Evolutionary conservation across 2,113 vertebrate genomes (phyloP), one percentile per base, ranked within the genome.

Genomic region (Brevimyrus niger): DNA sequence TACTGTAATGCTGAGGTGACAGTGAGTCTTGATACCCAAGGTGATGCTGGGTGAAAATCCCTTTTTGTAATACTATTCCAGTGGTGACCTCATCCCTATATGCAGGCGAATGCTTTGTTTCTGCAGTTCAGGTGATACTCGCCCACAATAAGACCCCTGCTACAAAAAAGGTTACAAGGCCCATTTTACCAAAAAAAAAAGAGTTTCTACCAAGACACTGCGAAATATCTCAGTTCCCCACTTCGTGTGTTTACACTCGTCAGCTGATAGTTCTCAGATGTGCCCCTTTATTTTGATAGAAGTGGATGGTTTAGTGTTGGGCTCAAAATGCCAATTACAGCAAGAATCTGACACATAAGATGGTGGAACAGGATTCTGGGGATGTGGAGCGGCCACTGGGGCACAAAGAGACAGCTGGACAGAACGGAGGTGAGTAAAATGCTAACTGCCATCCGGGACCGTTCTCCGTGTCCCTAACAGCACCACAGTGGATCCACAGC

Each of bases 11-110:
- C 21, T 48, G 21, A 2, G 17, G 38, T 84, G 19, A 47, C 7
- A 47, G 0, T 38, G 27, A 46, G 8, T 85, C 92, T 92, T 93
- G 90, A 50, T 92, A 88, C 89, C 92, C 92, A 94, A 95, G 92
- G 91, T 53, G 86, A 93, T 91, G 89, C 90, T 93, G 90, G 82
- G 89, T 94, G 94, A 95, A 95, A 19, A 87, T 53, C 50, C 27
- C 15, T 31, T 87, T 91, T 91, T 93, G 93, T 92, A 94, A 93
- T 92, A 92, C 93, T 88, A 91, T 90, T 92, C 92, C 80, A 80
- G 92, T 6, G 3, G 73, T 88, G 87, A 88, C 46, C 65, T 69
- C 19, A 87, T 44, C 90, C 42, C 46, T 35, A 86, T 87, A 23
- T 90, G 83, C 31, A 88, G 38, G 7, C 17, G 0, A 53, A 61